phyloP scores from a whole-genome alignment of 2,888 invertebrate genomes.

The Hirtodrosophila cameraria region DNA sequence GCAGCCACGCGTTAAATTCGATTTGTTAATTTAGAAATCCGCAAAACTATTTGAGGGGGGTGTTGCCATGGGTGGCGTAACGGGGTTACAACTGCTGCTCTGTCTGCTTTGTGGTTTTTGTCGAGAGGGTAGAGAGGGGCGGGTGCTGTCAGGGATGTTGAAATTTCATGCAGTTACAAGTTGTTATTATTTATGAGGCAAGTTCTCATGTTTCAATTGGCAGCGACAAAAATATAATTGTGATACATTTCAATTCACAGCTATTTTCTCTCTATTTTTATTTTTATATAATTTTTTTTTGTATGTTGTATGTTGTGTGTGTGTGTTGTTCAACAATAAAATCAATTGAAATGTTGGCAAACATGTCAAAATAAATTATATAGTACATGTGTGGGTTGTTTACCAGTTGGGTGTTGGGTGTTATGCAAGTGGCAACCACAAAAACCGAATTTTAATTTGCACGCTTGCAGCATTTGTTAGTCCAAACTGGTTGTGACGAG shows the following conservation, averaged over 20 bases:
- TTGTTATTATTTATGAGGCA: conserved; percentile 70
- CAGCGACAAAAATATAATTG: conserved; percentile 61
- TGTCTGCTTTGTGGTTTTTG: conserved; percentile 70
- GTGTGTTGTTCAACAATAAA: conserved; percentile 78
- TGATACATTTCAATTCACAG: conserved; percentile 74
- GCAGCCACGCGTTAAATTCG: conserved; percentile 76
- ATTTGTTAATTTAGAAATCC: conserved; percentile 81
- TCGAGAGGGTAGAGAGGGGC: not conserved
- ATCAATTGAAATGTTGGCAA: conserved; percentile 84
- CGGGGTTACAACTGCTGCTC: conserved; percentile 7
- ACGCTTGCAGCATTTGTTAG: conserved; percentile 78
- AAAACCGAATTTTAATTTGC: conserved; percentile 80
- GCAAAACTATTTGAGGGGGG: conserved; percentile 76
- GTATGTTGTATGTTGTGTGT: no score
- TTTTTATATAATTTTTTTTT: no score
- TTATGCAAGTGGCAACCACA: conserved; percentile 79
- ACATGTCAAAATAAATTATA: conserved; percentile 84
- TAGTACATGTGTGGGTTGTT: conserved; percentile 60
- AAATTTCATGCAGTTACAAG: conserved; percentile 60
- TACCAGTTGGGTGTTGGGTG: conserved; percentile 59
- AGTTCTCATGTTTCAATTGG: conserved; percentile 73
- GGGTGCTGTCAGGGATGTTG: conserved; percentile 5
- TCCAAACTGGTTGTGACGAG: conserved; percentile 60
- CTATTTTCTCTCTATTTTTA: conserved; percentile 53
- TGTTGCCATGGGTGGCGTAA: conserved; percentile 35